These are phyloP conservation scores for Epinephelus lanceolatus DNA, from an alignment of 2,113 vertebrate genomes.

Conservation along the genomic window DNA sequence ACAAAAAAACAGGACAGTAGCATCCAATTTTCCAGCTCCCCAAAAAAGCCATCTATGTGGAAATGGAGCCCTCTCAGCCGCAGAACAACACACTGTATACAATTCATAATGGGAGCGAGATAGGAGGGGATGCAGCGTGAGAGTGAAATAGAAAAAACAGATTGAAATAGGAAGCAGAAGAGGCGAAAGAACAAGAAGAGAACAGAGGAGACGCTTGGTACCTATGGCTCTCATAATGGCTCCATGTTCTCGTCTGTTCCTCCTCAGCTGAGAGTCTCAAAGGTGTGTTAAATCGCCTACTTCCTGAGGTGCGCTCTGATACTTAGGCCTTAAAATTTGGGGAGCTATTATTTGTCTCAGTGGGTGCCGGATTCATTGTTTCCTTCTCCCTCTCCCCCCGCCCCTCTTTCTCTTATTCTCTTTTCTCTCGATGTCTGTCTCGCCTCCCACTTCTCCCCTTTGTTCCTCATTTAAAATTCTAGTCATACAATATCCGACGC, in stretches of 20 bases:
- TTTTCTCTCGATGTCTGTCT: constrained; percentile 49
- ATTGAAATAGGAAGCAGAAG: constrained; percentile 40
- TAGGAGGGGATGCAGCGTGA: constrained; percentile 27
- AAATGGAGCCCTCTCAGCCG: constrained; percentile 70
- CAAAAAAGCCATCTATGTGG: constrained; percentile 77
- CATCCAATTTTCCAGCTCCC: constrained; percentile 70
- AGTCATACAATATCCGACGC: constrained; percentile 74
- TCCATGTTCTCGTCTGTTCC: constrained; percentile 48
- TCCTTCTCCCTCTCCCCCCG: constrained; percentile 8
- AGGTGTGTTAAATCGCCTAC: constrained; percentile 63
- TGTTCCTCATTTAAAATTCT: constrained; percentile 78
- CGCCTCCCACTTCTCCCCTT: constrained; percentile 60
- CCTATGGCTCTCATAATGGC: constrained; percentile 53
- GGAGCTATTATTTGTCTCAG: constrained; percentile 76
- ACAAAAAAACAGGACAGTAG: constrained; percentile 38
- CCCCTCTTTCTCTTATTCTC: background rate
- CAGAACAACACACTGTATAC: constrained; percentile 67
- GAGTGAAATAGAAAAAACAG: constrained; percentile 30
- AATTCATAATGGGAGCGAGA: constrained; percentile 60
- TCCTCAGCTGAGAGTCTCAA: constrained; percentile 46
- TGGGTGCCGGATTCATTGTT: constrained; percentile 63
- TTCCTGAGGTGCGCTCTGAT: constrained; percentile 60
- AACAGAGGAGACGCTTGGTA: constrained; percentile 29
- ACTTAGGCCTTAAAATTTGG: constrained; percentile 63
- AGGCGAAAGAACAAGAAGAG: constrained; percentile 22